phyloP scores from a whole-genome alignment of 1,140 invertebrate genomes.

The Heliconius melpomene region DNA sequence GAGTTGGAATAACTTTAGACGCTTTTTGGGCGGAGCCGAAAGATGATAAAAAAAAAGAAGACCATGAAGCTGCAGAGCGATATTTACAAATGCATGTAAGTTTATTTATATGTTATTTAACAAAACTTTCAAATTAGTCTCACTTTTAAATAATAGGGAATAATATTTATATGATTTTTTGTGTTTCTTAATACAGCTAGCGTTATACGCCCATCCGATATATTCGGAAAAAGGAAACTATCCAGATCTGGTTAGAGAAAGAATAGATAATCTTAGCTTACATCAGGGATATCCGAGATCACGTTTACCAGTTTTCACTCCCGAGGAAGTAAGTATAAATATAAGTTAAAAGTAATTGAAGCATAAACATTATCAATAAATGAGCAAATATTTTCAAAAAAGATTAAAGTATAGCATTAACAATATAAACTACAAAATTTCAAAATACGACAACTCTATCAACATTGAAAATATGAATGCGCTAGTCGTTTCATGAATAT shows the following conservation, averaged over 20 bases:
- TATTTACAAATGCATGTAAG: slow-evolving; percentile 80
- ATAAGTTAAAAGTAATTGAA: too few species aligned
- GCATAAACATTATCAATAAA: neutral
- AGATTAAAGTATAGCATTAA: neutral
- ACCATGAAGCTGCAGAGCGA: slow-evolving; percentile 80
- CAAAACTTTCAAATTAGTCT: too few species aligned
- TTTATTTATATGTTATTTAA: slow-evolving; percentile 2
- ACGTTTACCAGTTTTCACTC: slow-evolving; percentile 83
- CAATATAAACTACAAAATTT: neutral
- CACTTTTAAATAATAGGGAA: too few species aligned
- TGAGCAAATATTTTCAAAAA: neutral
- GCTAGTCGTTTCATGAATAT: slow-evolving; percentile 3
- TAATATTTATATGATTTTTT: too few species aligned
- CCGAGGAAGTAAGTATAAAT: slow-evolving; percentile 71
- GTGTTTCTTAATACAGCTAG: slow-evolving; percentile 67
- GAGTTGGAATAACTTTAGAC: slow-evolving; percentile 83
- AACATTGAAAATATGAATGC: neutral
- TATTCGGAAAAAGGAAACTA: slow-evolving; percentile 84
- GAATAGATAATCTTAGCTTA: slow-evolving; percentile 81
- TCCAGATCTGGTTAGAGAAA: slow-evolving; percentile 83
- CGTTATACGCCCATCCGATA: slow-evolving; percentile 85
- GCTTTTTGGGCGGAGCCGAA: slow-evolving; percentile 82
- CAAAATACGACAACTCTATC: neutral
- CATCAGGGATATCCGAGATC: slow-evolving; percentile 82
- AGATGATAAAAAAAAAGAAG: slow-evolving; percentile 64